Evolutionary conservation across 2,888 invertebrate genomes (phyloP), one percentile per base, ranked within the genome.

Genomic region (Lagria hirta): DNA sequence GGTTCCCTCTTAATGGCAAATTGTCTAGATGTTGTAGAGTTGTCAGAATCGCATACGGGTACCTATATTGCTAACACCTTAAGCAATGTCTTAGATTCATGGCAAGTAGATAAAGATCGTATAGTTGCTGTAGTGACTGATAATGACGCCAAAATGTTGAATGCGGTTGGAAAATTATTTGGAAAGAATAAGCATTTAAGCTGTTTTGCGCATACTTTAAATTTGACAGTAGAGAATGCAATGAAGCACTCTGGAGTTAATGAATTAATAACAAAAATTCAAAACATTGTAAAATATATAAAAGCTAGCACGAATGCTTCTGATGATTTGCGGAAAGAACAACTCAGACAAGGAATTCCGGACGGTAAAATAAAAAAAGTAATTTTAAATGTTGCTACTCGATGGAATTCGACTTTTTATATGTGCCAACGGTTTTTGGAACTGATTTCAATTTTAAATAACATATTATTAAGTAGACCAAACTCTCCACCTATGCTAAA

Each of bases 341-440:
- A 6, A 27, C 7, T 11, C n/a, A n/a, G n/a, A n/a, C n/a, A n/a
- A n/a, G n/a, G n/a, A n/a, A n/a, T n/a, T n/a, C n/a, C n/a, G n/a
- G n/a, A n/a, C n/a, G n/a, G n/a, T n/a, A n/a, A n/a, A n/a, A n/a
- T n/a, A n/a, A n/a, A n/a, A n/a, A n/a, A n/a, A n/a, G n/a, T n/a
- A n/a, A n/a, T n/a, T n/a, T n/a, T n/a, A n/a, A 27, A 10, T n/a
- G 12, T 8, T 8, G 13, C n/a, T 13, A 11, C 7, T 10, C 4
- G 8, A 27, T 63, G 60, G 57, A 64, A 64, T 43, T 57, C 56
- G 11, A 57, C 51, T 3, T 65, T 44, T 13, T 53, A 46, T 43
- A 64, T 60, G 61, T 51, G 61, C 28, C 47, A 5, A 41, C 30
- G 66, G 30, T 68, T 67, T 46, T 34, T 64, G 23, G 55, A 60